These are phyloP conservation scores for Drosophila bunnanda DNA, from an alignment of 2,888 invertebrate species.

Conservation along the genomic window DNA sequence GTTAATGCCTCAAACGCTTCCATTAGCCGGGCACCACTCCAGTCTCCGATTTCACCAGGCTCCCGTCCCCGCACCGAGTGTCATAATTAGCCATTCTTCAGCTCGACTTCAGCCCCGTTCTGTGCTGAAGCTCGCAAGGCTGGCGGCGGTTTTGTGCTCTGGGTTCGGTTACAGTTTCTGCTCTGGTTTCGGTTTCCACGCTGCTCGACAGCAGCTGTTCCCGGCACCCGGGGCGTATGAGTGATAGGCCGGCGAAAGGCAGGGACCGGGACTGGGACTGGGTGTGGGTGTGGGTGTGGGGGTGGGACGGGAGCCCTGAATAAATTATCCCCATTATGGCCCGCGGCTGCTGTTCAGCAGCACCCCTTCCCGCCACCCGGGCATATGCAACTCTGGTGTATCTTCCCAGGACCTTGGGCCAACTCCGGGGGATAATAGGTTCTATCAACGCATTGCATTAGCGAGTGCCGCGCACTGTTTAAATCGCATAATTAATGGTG, in stretches of 20 bases:
- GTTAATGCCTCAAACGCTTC: conserved; percentile 9
- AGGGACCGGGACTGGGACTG: background rate
- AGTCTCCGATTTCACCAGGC: conserved; percentile 15
- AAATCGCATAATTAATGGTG: conserved; percentile 33
- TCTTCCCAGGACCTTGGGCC: conserved; percentile 28
- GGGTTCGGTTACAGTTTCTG: conserved; percentile 30
- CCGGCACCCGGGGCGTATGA: conserved; percentile 59
- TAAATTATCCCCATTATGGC: conserved; percentile 18
- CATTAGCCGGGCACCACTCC: conserved; percentile 7
- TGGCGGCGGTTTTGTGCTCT: conserved; percentile 2
- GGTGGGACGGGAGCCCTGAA: conserved; percentile 5
- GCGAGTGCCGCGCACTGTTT: conserved; percentile 30
- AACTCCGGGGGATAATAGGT: conserved; percentile 25
- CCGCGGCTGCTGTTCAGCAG: conserved; percentile 1
- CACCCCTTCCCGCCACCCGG: too few species aligned
- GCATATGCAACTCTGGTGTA: conserved; percentile 31
- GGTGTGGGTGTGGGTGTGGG: too few species aligned
- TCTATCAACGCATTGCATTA: conserved; percentile 25
- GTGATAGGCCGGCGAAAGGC: conserved; percentile 44
- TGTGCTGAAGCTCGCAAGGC: background rate
- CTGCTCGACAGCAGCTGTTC: conserved; percentile 44
- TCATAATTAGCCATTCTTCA: conserved; percentile 43
- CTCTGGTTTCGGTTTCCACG: conserved; percentile 20
- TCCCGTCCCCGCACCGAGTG: background rate
- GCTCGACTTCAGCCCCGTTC: conserved; percentile 4